Percentiles rank a stretch among this genome's conserved stretches.
Conservation (phyloP, 2,113 vertebrate species). For the Procavia capensis region DNA sequence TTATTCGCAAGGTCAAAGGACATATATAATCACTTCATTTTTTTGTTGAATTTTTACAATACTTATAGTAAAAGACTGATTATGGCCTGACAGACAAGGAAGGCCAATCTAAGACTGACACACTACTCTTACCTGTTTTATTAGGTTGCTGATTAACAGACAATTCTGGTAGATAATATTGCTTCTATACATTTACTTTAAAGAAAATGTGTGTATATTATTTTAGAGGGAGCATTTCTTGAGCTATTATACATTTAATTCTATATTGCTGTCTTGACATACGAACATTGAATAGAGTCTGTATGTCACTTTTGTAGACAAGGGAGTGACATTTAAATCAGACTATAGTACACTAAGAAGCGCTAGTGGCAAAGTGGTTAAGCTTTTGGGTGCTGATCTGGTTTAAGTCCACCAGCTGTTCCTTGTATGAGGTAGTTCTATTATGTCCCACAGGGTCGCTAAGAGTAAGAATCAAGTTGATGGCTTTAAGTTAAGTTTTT, state of each 20-base stretch:
- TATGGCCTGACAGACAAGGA: conserved; percentile 77
- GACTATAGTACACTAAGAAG: background rate
- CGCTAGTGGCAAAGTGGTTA: no score
- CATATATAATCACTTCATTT: conserved; percentile 81
- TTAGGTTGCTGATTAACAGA: background rate
- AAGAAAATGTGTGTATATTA: background rate
- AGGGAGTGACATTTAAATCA: background rate
- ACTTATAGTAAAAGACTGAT: conserved; percentile 81
- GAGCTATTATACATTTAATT: background rate
- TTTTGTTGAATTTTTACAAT: conserved; percentile 84
- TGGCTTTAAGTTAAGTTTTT: no score
- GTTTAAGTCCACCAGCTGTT: no score
- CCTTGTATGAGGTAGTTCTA: no score
- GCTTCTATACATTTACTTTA: background rate
- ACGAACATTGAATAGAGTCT: background rate
- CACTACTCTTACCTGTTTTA: background rate
- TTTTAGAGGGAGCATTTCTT: background rate
- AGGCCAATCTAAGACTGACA: conserved; percentile 49
- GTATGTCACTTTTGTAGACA: background rate
- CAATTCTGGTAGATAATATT: background rate
- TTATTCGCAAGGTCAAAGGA: conserved; percentile 68
- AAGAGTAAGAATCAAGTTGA: no score
- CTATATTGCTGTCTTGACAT: background rate
- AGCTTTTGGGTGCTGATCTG: no score
- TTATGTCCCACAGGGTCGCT: no score